A percentile compares a stretch with the other conserved stretches of the same genome.
phyloP scores from a whole-genome alignment of 2,113 vertebrate genomes.

The Microcebus ravelobensis region DNA sequence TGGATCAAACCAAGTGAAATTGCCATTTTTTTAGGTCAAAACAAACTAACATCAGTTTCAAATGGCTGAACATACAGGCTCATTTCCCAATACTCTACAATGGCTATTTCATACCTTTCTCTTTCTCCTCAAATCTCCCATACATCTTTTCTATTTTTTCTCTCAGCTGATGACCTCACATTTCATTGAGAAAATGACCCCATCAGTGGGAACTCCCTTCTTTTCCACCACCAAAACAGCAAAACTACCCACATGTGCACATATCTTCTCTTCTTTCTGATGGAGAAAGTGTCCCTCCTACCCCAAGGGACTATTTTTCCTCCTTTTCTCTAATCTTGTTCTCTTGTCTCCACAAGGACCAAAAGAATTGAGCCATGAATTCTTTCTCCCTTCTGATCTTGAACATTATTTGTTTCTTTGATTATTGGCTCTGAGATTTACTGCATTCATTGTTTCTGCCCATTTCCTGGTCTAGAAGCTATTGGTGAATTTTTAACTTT shows the following conservation, averaged over 20 bases:
- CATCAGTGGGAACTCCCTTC: background rate
- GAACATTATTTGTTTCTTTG: slow-evolving; percentile 16
- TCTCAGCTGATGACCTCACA: slow-evolving; percentile 20
- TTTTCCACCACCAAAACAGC: background rate
- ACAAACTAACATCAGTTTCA: background rate
- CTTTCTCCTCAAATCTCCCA: background rate
- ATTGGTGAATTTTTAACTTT: background rate
- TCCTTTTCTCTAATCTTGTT: background rate
- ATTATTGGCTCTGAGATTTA: slow-evolving; percentile 14
- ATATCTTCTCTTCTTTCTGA: background rate
- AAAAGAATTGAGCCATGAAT: slow-evolving; percentile 4
- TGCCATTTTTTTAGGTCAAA: background rate
- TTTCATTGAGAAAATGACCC: slow-evolving; percentile 10
- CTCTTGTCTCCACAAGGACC: background rate
- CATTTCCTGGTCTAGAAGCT: slow-evolving; percentile 37
- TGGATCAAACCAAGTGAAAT: background rate
- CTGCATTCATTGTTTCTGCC: background rate
- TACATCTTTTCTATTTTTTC: background rate
- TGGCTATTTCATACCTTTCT: background rate
- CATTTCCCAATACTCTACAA: background rate
- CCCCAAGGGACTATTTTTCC: background rate
- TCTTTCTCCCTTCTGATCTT: background rate
- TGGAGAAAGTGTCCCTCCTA: background rate
- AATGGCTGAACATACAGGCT: background rate
- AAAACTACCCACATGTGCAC: background rate